Base-by-base conservation (phyloP, 64 coral and sea anemone genomes). In the Stichodactyla mertensii region DNA sequence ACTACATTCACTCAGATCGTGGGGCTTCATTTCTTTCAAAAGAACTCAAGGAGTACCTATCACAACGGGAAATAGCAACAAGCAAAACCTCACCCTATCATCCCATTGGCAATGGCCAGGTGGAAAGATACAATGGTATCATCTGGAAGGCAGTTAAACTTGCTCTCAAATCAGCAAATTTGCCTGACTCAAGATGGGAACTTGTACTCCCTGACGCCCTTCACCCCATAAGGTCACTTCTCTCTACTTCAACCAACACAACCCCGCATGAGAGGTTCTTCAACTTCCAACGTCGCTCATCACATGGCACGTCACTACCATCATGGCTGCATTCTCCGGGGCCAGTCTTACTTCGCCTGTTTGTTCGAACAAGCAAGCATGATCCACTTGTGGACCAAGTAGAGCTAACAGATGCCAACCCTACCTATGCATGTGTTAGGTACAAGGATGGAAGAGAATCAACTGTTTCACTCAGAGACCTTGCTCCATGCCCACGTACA, bases 241-340 rank as follows among this genome's bases (percentile, higher is more conserved):
- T 4, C 3, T 45, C 36, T 45, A 45, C 36, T 45, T 45, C 1
- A 1, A 45, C 36, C 36, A 45, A 45, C 3, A 45, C 36, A 86
- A 93, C 92, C 11, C 83, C 88, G 51, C 92, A 87, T 66, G 84
- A 89, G 77, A 82, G 84, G 55, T 93, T 93, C 88, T 93, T 93
- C 83, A 60, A 78, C 67, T 89, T 89, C 84, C 85, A 87, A 61
- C 54, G 83, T 11, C 77, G 87, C 77, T 93, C 84, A 16, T 86
- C 84, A 0, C 16, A 81, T 45, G 36, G 36, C 36, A 45, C 36
- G 0, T 45, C 36, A 45, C 36, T 45, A n/a, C 87, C 92, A 20
- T 89, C 92, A 4, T 93, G 88, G 87, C 77, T 93, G 59, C 52
- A 87, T 45, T 84, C 85, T 60, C 85, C 88, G 64, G 92, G 84